Base-by-base conservation (phyloP, 2,113 vertebrate species). In the Paraplagusia blochii region DNA sequence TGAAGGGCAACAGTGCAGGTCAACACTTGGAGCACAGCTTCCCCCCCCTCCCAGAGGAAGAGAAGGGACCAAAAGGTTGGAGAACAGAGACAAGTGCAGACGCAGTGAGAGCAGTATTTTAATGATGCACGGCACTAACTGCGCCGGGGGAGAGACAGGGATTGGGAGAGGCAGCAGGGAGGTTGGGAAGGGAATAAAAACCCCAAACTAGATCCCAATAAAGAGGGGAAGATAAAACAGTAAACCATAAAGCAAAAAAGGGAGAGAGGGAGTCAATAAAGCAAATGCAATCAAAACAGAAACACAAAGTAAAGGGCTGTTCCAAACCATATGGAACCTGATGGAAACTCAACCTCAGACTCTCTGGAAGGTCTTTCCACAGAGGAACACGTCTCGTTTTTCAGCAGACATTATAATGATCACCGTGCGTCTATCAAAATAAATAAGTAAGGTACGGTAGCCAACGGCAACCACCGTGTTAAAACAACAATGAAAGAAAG, bases 51-150 rank as follows among this genome's bases (percentile, higher is more conserved):
- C 16, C 57, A 65, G 80, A 13, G 55, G 44, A 39, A 40, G 50
- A 59, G 45, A 66, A 50, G 38, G 53, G 22, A 48, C 38, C 38
- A 40, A 40, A 60, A 40, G 29, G 52, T n/a, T 7, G 47, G 44
- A 75, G 55, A 59, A 34, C 38, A 74, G 53, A 66, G 53, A 49
- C 8, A 8, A 50, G 68, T 38, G 14, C 10, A 12, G 16, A 33
- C 13, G 29, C 35, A 45, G 50, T 35, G 36, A 58, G 64, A 72
- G 53, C 19, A 45, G 51, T 57, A 58, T 59, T 64, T 76, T 74
- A 79, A 82, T 76, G 77, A 85, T 66, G 67, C 66, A 56, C 61
- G 49, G 61, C 72, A 61, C 54, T 51, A 63, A 74, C 51, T 42
- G 74, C 57, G 57, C 34, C 38, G 2, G 39, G 33, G 58, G 48